phyloP scores from a whole-genome alignment of 1,140 invertebrate genomes.

The Conopomorpha cramerella region DNA sequence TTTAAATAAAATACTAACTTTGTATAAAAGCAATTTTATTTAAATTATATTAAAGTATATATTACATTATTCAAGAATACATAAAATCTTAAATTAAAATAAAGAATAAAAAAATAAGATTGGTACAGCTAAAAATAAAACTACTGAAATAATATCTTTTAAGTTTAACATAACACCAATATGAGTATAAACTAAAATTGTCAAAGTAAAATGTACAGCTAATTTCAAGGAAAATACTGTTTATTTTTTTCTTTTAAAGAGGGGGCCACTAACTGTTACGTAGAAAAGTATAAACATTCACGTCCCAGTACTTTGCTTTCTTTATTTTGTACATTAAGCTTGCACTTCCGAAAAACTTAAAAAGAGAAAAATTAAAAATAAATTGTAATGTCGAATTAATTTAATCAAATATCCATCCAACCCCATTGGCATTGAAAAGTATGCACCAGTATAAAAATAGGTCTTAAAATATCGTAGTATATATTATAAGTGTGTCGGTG shows the following conservation, averaged over 20 bases:
- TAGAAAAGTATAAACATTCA: too few relatives aligned
- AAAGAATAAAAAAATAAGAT: conserved; percentile 44
- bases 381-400: conserved; percentile 17
- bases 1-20: conserved; percentile 5
- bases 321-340: too few relatives aligned
- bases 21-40: conserved; percentile 58
- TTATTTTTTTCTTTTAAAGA: too few relatives aligned
- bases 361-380: conserved; percentile 25
- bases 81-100: conserved; percentile 51
- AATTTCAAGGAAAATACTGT: conserved; percentile 23
- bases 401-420: conserved; percentile 26
- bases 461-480: conserved; percentile 49
- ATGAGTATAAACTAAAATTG: conserved; percentile 18
- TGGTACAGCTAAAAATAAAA: conserved; percentile 45
- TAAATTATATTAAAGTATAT: conserved; percentile 60
- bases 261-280: too few relatives aligned
- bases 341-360: too few relatives aligned
- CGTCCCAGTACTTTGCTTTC: too few relatives aligned
- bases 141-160: conserved; percentile 51
- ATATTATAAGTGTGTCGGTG: conserved; percentile 19
- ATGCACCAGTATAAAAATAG: conserved; percentile 40
- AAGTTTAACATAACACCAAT: conserved; percentile 32
- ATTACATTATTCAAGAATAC: conserved; percentile 61
- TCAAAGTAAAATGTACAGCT: conserved; percentile 22
- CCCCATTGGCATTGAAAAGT: conserved; percentile 13